Percentiles rank a stretch among this genome's conserved stretches.
Evolutionary conservation across 2,113 vertebrate genomes (phyloP).

Genomic region (Platysteira castanea): DNA sequence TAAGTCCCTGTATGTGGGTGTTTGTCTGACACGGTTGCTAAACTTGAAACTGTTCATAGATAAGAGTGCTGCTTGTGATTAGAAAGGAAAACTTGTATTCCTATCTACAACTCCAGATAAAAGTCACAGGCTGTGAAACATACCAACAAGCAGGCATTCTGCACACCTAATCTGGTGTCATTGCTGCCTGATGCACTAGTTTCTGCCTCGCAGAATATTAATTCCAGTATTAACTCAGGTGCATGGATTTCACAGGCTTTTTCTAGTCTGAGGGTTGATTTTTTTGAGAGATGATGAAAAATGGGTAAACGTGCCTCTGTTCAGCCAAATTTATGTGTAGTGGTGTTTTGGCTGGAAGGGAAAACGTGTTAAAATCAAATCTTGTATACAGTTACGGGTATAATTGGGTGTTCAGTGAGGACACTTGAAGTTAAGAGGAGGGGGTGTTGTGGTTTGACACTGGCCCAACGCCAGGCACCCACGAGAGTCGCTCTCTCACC

Average conservation of each 20-base stretch:
- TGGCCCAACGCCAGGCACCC: too few relatives aligned
- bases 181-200: not conserved
- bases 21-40: not conserved
- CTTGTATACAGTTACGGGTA: not conserved
- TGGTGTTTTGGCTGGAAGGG: not conserved
- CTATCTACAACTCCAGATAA: not conserved
- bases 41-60: not conserved
- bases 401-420: not conserved
- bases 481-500: too few relatives aligned
- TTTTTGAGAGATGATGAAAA: not conserved
- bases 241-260: not conserved
- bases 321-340: not conserved
- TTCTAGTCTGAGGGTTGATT: not conserved
- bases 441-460: too few relatives aligned
- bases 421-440: not conserved
- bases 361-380: not conserved
- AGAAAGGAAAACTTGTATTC: not conserved
- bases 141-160: not conserved
- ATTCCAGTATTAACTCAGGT: not conserved
- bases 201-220: not conserved
- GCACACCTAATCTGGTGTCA: not conserved
- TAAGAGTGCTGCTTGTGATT: not conserved
- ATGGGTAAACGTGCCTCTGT: not conserved
- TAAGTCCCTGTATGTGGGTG: accelerated
- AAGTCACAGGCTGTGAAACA: not conserved